These are phyloP conservation scores for Lampris incognitus DNA, from an alignment of 2,113 vertebrate genomes.

Conservation along the genomic window DNA sequence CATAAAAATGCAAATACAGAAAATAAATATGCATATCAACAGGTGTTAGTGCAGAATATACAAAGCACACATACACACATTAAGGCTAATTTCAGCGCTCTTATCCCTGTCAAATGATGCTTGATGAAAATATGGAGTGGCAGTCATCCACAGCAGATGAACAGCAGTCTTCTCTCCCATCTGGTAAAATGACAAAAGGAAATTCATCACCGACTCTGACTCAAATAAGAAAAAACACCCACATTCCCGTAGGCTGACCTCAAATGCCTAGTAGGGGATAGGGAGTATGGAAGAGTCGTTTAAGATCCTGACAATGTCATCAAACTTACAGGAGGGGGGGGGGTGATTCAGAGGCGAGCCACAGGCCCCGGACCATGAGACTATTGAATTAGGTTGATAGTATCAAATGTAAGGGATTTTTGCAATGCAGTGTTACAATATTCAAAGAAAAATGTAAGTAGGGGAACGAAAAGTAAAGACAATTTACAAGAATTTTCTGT, in stretches of 20 bases:
- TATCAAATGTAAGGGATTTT: constrained; percentile 56
- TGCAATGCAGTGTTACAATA: constrained; percentile 33
- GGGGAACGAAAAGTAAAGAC: too few relatives aligned
- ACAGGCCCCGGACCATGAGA: constrained; percentile 50
- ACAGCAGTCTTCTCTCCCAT: neutral
- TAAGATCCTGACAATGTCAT: constrained; percentile 63
- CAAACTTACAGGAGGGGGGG: constrained; percentile 50
- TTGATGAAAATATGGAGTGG: neutral
- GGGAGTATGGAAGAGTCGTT: constrained; percentile 45
- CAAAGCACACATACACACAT: too few relatives aligned
- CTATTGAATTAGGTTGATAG: constrained; percentile 52
- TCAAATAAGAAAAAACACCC: constrained; percentile 48
- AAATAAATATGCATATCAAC: too few relatives aligned
- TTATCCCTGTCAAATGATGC: constrained; percentile 28
- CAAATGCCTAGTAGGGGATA: constrained; percentile 44
- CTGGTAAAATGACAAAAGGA: constrained; percentile 47
- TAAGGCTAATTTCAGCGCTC: constrained; percentile 38
- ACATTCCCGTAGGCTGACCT: constrained; percentile 52
- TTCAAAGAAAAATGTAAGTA: neutral
- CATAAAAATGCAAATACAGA: too few relatives aligned
- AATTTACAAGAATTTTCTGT: too few relatives aligned
- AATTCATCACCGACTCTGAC: constrained; percentile 39
- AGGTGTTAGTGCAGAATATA: too few relatives aligned
- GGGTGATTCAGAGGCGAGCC: constrained; percentile 51
- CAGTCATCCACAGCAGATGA: neutral